phyloP scores from a whole-genome alignment of 2,797 vertebrate genomes.

The Rhabdophis nuchalis region DNA sequence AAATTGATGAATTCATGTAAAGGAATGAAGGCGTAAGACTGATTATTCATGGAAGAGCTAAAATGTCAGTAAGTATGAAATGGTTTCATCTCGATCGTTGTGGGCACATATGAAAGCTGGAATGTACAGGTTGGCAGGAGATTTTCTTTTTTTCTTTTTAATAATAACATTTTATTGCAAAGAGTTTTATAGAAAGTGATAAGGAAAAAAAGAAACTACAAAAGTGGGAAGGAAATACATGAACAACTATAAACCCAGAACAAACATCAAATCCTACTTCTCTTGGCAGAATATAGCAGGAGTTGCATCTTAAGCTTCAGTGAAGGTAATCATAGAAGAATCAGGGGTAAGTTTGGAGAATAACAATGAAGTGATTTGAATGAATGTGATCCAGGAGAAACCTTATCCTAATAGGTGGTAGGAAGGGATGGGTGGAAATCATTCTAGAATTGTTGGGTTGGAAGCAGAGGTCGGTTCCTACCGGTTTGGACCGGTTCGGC shows the following conservation, averaged over 20 bases:
- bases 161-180: not conserved
- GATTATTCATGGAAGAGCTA: not conserved
- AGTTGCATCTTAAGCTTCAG: not conserved
- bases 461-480: not conserved
- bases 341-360: not conserved
- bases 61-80: not conserved
- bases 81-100: not conserved
- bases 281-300: not conserved
- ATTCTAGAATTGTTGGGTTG: not conserved
- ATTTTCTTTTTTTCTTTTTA: not conserved
- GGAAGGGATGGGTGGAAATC: not conserved
- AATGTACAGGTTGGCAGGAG: not conserved
- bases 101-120: not conserved
- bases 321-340: not conserved
- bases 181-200: not conserved
- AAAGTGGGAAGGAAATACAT: not conserved
- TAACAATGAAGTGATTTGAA: not conserved
- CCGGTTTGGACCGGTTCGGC: no score
- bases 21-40: not conserved
- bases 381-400: not conserved
- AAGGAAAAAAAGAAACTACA: not conserved
- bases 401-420: not conserved
- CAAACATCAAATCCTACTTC: fast-evolving
- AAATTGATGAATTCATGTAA: not conserved
- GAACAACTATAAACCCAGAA: not conserved